phyloP scores from a whole-genome alignment of 92 coral and sea anemone species.

The Parazoanthus swiftii region DNA sequence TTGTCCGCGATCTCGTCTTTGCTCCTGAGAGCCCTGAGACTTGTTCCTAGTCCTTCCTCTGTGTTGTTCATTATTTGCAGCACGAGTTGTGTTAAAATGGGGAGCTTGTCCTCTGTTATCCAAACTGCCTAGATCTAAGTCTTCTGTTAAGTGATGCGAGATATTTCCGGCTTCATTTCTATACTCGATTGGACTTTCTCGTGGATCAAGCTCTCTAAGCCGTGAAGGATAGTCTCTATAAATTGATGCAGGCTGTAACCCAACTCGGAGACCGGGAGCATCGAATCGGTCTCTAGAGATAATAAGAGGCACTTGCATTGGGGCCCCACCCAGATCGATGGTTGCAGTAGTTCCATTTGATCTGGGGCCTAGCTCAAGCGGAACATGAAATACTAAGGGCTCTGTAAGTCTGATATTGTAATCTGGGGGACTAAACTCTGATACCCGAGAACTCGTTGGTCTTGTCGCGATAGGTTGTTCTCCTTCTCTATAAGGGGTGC shows the following conservation, averaged over 20 bases:
- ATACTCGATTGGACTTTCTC: slow-evolving; percentile 6
- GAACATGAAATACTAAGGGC: slow-evolving; percentile 25
- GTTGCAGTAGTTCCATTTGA: slow-evolving; percentile 6
- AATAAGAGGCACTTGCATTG: slow-evolving; percentile 37
- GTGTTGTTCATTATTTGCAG: background rate
- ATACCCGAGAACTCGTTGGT: background rate
- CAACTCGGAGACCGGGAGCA: background rate
- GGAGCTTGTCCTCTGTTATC: background rate
- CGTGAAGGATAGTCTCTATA: background rate
- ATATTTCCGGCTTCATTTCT: slow-evolving; percentile 9
- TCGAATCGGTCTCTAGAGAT: slow-evolving; percentile 19
- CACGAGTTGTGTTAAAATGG: background rate
- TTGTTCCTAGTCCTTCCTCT: background rate
- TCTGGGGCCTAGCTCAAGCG: slow-evolving; percentile 34
- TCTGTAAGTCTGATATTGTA: slow-evolving; percentile 13
- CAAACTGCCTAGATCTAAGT: slow-evolving; percentile 22
- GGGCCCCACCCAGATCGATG: slow-evolving; percentile 18
- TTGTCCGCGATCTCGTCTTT: background rate
- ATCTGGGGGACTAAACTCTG: background rate
- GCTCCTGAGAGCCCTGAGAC: background rate
- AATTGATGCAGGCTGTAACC: background rate
- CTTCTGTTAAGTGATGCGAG: slow-evolving; percentile 21
- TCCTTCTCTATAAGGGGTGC: background rate
- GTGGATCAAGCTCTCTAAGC: slow-evolving; percentile 25
- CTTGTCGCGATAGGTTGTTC: background rate